Evolutionary conservation across 2,888 invertebrate species (phyloP).

Genomic region (Embidobia sp.): DNA sequence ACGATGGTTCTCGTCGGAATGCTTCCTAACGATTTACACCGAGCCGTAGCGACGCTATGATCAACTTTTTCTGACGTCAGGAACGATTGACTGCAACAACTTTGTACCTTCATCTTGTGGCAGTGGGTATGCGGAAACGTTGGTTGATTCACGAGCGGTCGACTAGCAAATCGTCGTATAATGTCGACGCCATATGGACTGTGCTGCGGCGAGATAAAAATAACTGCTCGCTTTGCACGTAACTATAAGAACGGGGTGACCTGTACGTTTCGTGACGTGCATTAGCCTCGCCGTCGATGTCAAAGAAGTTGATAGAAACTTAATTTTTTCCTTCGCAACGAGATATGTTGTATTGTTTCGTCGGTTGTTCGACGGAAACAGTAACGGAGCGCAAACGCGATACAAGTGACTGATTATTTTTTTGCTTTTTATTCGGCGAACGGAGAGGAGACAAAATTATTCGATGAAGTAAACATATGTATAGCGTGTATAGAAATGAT

Average conservation of each 20-base stretch:
- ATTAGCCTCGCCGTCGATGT: slow-evolving; percentile 42
- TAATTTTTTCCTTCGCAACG: slow-evolving; percentile 29
- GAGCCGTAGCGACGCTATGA: too few species aligned
- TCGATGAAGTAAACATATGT: too few species aligned
- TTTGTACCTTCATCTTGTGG: slow-evolving; percentile 54
- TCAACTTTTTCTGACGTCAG: slow-evolving; percentile 27
- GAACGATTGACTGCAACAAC: slow-evolving; percentile 44
- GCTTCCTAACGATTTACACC: slow-evolving; percentile 13
- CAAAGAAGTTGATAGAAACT: slow-evolving; percentile 50
- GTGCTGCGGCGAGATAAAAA: slow-evolving; percentile 55
- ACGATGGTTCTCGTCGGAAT: background rate
- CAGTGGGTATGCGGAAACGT: slow-evolving; percentile 59
- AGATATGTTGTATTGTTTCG: slow-evolving; percentile 42
- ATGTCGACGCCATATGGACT: slow-evolving; percentile 65
- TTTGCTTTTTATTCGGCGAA: too few species aligned
- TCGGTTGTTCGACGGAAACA: slow-evolving; percentile 14
- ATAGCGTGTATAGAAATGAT: slow-evolving; percentile 29
- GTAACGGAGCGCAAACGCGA: background rate
- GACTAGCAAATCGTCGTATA: slow-evolving; percentile 64
- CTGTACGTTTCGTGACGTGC: slow-evolving; percentile 50
- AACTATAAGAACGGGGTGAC: slow-evolving; percentile 38
- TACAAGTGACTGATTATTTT: slow-evolving; percentile 10
- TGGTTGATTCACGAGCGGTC: slow-evolving; percentile 62
- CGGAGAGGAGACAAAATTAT: too few species aligned
- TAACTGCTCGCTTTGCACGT: slow-evolving; percentile 60